These are phyloP conservation scores for Eupristina koningsbergeri DNA, from an alignment of 1,140 invertebrate genomes.

Conservation along the genomic window DNA sequence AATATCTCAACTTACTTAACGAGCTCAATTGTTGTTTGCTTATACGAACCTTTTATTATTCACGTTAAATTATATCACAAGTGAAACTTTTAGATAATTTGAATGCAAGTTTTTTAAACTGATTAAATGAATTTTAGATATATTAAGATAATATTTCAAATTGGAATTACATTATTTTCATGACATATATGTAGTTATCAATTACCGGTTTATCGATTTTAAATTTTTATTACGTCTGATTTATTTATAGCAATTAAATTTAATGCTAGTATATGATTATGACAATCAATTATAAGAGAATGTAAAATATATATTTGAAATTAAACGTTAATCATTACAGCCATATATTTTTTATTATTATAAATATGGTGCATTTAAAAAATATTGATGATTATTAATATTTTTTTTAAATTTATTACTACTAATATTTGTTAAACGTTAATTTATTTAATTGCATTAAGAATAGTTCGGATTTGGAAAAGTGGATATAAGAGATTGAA, in stretches of 20 bases:
- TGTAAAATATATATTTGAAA: too few species aligned
- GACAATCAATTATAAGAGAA: background rate
- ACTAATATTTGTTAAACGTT: too few species aligned
- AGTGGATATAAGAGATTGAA: too few species aligned
- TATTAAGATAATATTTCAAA: background rate
- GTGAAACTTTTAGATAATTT: background rate
- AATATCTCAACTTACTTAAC: background rate
- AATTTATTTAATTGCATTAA: too few species aligned
- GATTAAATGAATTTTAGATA: background rate
- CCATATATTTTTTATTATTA: too few species aligned
- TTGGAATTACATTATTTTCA: background rate
- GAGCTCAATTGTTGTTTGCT: background rate
- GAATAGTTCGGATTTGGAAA: too few species aligned
- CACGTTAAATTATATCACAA: background rate
- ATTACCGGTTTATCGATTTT: background rate
- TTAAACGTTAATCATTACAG: too few species aligned
- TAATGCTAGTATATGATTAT: background rate
- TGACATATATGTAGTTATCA: background rate
- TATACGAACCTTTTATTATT: background rate
- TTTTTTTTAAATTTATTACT: too few species aligned
- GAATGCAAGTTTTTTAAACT: background rate
- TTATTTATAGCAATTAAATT: background rate
- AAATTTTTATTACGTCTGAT: background rate
- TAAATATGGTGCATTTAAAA: too few species aligned
- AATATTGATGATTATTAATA: too few species aligned